Evolutionary conservation across 2,113 vertebrate species (phyloP).

Genomic region (Philantomba maxwellii): DNA sequence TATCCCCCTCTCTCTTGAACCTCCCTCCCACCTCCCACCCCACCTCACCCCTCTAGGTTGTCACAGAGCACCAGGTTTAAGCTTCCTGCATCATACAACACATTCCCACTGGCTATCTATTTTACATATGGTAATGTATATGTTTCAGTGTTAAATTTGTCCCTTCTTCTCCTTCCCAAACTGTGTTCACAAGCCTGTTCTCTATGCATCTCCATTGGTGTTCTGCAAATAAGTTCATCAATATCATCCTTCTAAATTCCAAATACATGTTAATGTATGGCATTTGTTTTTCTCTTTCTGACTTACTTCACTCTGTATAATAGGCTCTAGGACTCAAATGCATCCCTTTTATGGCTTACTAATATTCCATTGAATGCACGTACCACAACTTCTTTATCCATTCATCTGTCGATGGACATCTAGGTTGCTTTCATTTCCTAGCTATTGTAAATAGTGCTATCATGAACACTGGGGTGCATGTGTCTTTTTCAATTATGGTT

Average conservation of each 20-base stretch:
- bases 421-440: not conserved
- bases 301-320: not conserved
- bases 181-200: not conserved
- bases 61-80: not conserved
- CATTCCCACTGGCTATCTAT: not conserved
- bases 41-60: not conserved
- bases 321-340: not conserved
- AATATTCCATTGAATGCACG: not conserved
- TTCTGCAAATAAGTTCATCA: not conserved
- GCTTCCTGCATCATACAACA: not conserved
- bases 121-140: not conserved
- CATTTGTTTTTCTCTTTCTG: not conserved
- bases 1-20: not conserved
- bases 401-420: not conserved
- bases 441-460: not conserved
- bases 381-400: not conserved
- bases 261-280: not conserved
- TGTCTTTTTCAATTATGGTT: not conserved
- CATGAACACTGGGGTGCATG: not conserved
- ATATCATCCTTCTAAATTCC: not conserved
- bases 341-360: not conserved
- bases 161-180: not conserved
- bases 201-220: not conserved
- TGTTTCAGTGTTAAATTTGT: not conserved
- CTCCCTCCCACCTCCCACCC: not conserved